Evolutionary conservation across 2,888 invertebrate genomes (phyloP).

Genomic region (Lithosia quadra): DNA sequence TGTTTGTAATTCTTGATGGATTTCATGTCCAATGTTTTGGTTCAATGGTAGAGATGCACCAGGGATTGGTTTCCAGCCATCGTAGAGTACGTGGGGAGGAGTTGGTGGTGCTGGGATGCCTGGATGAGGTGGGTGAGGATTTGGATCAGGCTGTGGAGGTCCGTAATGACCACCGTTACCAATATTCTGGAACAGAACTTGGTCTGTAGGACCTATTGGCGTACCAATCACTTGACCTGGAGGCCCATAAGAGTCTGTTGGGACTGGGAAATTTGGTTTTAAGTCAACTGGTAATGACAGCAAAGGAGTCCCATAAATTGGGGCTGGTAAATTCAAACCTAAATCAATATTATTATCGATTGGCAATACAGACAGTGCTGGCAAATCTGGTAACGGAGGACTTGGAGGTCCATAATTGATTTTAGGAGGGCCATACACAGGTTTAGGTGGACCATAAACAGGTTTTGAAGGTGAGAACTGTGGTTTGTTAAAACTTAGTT

Average conservation of each 20-base stretch:
- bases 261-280: constrained; percentile 80
- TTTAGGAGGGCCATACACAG: constrained; percentile 42
- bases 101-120: constrained; percentile 92
- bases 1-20: constrained; percentile 67
- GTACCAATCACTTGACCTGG: constrained; percentile 78
- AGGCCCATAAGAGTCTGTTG: constrained; percentile 80
- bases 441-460: constrained; percentile 42
- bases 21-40: constrained; percentile 64
- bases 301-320: constrained; percentile 78
- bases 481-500: constrained; percentile 65
- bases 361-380: constrained; percentile 25
- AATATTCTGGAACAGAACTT: constrained; percentile 73
- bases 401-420: constrained; percentile 34
- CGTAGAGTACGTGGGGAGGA: constrained; percentile 91
- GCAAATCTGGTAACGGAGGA: constrained; percentile 35
- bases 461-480: constrained; percentile 33
- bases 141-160: constrained; percentile 87
- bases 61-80: constrained; percentile 95
- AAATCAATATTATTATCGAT: constrained; percentile 60
- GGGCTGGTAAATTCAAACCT: constrained; percentile 74
- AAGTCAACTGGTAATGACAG: constrained; percentile 67
- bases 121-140: constrained; percentile 88
- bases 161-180: constrained; percentile 82
- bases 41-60: constrained; percentile 84
- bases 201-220: constrained; percentile 74